Percentiles rank a stretch among this genome's conserved stretches.
phyloP scores from a whole-genome alignment of 2,888 invertebrate species.

The Dicycla oo region DNA sequence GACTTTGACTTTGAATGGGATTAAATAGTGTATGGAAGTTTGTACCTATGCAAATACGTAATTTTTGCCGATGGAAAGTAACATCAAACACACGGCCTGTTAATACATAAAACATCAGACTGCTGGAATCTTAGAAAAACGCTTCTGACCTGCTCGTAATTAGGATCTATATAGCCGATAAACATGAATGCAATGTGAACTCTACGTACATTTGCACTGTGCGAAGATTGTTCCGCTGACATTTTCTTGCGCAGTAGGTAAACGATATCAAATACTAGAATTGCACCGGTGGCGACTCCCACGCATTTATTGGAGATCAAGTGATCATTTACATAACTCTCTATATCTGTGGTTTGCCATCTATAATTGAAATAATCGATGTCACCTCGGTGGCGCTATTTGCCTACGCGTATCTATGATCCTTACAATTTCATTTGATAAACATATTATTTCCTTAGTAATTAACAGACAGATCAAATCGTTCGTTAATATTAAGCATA shows the following conservation, averaged over 20 bases:
- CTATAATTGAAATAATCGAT: slow-evolving; percentile 24
- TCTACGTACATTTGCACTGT: slow-evolving; percentile 42
- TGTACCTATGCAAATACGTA: background rate
- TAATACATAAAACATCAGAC: background rate
- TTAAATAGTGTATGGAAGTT: background rate
- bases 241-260: slow-evolving; percentile 52
- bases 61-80: no score
- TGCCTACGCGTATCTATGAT: background rate
- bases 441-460: slow-evolving; percentile 4
- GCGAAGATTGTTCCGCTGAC: slow-evolving; percentile 64
- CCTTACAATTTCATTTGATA: slow-evolving; percentile 17
- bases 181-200: slow-evolving; percentile 44
- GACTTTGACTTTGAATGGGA: no score
- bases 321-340: slow-evolving; percentile 35
- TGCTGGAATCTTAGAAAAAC: background rate
- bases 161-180: slow-evolving; percentile 33
- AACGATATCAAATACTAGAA: slow-evolving; percentile 36
- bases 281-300: slow-evolving; percentile 16
- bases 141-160: slow-evolving; percentile 19
- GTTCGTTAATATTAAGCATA: background rate
- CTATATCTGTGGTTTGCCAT: slow-evolving; percentile 17
- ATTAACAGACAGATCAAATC: background rate
- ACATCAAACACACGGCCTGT: background rate
- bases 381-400: slow-evolving; percentile 11
- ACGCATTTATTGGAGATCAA: slow-evolving; percentile 7